Base-by-base conservation (phyloP, 1,140 invertebrate genomes). In the Hormaphis cornu region DNA sequence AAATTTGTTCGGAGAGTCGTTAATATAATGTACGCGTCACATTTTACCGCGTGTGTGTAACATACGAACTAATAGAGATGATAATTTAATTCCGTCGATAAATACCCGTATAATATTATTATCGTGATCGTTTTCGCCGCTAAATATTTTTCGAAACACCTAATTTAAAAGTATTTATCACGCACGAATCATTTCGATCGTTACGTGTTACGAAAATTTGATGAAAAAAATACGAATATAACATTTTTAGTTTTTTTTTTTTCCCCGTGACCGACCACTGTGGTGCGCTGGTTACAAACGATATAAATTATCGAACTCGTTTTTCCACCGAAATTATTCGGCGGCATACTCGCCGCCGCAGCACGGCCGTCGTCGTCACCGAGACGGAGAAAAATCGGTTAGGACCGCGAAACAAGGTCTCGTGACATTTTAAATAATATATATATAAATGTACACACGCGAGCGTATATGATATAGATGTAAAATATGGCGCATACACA, bases 351-450 rank as follows among this genome's bases (percentile, higher is more conserved):
- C 22, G n/a, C n/a, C n/a, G n/a, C n/a, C n/a, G n/a, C n/a, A n/a
- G n/a, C n/a, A n/a, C n/a, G n/a, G n/a, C n/a, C n/a, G n/a, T n/a
- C n/a, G n/a, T n/a, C n/a, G n/a, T n/a, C n/a, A n/a, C n/a, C 20
- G 58, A 61, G 50, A 66, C 58, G 16, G 18, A 44, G 50, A 4
- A 58, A 35, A 58, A 58, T 58, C 54, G 54, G 54, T 37, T 56
- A 58, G 54, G 54, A 66, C 61, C 61, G 61, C 40, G 61, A 66
- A 66, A 66, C 42, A 66, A 66, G 61, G 61, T 48, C 42, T 26
- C 61, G 42, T 66, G 42, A 66, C 42, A 66, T 18, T 48, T 18
- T 28, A 35, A 26, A 40, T 6, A 37, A 6, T 61, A 28, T 61
- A 26, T 44, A 61, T 58, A 58, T 24, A 24, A 46, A 66, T 46